Base-by-base conservation (phyloP, 2,888 invertebrate genomes). In the Diarsia brunnea region DNA sequence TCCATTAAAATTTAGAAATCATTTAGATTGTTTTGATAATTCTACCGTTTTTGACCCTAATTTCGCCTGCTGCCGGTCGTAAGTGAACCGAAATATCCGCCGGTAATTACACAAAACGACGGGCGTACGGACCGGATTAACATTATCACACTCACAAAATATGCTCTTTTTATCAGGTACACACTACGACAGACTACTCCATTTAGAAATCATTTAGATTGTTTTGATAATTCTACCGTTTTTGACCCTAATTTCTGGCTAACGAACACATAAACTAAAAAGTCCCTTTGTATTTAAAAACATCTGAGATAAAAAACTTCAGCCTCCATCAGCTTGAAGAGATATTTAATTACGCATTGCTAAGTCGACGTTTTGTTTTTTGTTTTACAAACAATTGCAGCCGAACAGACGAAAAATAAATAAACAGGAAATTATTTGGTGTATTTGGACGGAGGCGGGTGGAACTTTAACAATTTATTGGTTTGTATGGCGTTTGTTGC, bases 101-200 rank as follows among this genome's bases (percentile, higher is more conserved):
- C 81, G 85, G 84, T 86, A 86, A 89, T 90, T 89, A 90, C 53
- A 83, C 85, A 90, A 88, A 90, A 87, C 84, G 83, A 75, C 51
- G 83, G 60, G 53, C 10, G 16, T 16, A 58, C 14, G 31, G 11
- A 21, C 43, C 21, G n/a, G 53, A 61, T 49, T 66, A 66, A 16
- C 53, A 78, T 70, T 51, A 69, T 55, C 66, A 49, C 45, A 69
- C 58, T 27, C 47, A 14, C 19, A 31, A 38, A 38, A 4, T 3
- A 4, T n/a, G n/a, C n/a, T n/a, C n/a, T n/a, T n/a, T n/a, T n/a
- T n/a, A n/a, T n/a, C n/a, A n/a, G n/a, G n/a, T n/a, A 38, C 38
- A 38, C 38, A 38, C 38, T 5, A 38, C 38, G 38, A 38, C 38
- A 38, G 7, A 38, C 38, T 38, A 38, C 38, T 38, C 38, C 38